Conservation (phyloP, 1,140 invertebrate species). For the Gerris buenoi region DNA sequence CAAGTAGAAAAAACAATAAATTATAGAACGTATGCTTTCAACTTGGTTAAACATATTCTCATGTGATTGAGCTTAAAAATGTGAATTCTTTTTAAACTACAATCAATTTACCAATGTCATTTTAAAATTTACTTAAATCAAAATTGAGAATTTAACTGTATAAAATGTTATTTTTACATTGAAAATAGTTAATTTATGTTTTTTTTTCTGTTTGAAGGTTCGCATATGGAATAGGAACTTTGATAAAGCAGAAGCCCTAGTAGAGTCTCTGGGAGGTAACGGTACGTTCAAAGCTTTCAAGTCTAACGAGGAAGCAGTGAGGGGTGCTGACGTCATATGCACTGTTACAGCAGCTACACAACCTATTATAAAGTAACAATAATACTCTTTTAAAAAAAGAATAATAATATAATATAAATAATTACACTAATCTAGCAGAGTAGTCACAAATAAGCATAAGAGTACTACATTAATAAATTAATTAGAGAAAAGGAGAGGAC, state of each 20-base stretch:
- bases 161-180: too few species aligned
- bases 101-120: too few species aligned
- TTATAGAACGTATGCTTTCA: too few species aligned
- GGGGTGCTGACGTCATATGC: conserved; percentile 39
- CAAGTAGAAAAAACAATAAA: too few species aligned
- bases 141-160: too few species aligned
- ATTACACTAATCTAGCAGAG: background rate
- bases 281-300: conserved; percentile 1
- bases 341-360: conserved; percentile 33
- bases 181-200: background rate
- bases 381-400: background rate
- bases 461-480: too few species aligned
- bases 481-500: too few species aligned
- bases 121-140: too few species aligned
- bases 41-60: too few species aligned
- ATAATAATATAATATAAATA: background rate
- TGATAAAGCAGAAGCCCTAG: conserved; percentile 30
- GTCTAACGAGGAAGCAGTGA: conserved; percentile 27
- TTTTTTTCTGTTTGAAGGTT: conserved; percentile 26
- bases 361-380: conserved; percentile 28
- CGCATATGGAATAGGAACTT: conserved; percentile 38
- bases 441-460: too few species aligned
- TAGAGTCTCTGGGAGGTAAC: conserved; percentile 9
- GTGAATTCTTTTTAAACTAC: too few species aligned
- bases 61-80: too few species aligned